These are phyloP conservation scores for Oncorhynchus masou DNA, from an alignment of 2,113 vertebrate species.

Conservation along the genomic window DNA sequence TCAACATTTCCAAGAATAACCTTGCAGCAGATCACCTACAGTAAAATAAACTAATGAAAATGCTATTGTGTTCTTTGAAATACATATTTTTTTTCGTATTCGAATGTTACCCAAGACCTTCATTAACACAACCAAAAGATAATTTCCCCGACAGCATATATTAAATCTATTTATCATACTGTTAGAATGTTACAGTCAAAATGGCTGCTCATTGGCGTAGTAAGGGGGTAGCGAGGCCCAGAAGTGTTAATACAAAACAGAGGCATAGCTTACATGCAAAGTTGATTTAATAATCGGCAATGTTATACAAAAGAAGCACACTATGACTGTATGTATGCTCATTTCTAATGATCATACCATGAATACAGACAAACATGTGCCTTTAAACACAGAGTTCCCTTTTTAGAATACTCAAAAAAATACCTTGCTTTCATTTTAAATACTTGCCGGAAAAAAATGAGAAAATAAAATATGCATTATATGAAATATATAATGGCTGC, in stretches of 20 bases:
- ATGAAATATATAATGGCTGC: conserved; percentile 77
- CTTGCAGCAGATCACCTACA: too few species aligned
- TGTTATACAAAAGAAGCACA: conserved; percentile 71
- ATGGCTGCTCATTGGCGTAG: too few species aligned
- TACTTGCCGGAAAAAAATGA: conserved; percentile 68
- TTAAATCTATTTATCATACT: too few species aligned
- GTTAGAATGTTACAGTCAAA: too few species aligned
- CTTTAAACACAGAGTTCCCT: conserved; percentile 65
- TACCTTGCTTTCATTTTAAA: conserved; percentile 76
- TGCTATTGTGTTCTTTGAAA: too few species aligned
- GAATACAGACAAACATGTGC: conserved; percentile 65
- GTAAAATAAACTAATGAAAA: too few species aligned
- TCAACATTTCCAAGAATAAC: too few species aligned
- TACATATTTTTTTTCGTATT: too few species aligned
- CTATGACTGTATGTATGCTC: conserved; percentile 66
- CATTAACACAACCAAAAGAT: too few species aligned
- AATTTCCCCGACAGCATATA: too few species aligned
- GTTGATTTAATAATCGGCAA: conserved; percentile 76
- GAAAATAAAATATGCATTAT: conserved; percentile 77
- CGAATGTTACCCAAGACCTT: too few species aligned
- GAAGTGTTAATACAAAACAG: conserved; percentile 17
- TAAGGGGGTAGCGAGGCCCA: too few species aligned
- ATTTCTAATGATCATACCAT: conserved; percentile 59
- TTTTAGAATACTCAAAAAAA: conserved; percentile 77
- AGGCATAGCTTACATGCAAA: conserved; percentile 72